A percentile compares a stretch with the other conserved stretches of the same genome.
These are phyloP conservation scores for Volucella inflata DNA, from an alignment of 2,888 invertebrate species.

Conservation along the genomic window DNA sequence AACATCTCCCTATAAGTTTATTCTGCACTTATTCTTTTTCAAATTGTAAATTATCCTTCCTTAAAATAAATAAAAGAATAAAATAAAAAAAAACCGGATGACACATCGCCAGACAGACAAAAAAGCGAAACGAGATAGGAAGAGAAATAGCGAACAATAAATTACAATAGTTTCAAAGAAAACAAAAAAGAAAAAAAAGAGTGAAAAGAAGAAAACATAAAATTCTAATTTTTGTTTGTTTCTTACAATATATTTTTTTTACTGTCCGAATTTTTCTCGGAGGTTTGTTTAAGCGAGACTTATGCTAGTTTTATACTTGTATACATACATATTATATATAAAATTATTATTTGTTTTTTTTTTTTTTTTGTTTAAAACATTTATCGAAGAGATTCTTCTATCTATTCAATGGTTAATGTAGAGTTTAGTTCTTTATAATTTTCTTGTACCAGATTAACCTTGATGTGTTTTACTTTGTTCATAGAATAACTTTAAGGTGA, in stretches of 20 bases:
- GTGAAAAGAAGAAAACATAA: slow-evolving; percentile 18
- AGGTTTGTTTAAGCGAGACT: slow-evolving; percentile 66
- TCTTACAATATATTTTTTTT: slow-evolving; percentile 34
- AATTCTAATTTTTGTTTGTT: slow-evolving; percentile 34
- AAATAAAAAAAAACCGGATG: not conserved
- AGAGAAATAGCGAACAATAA: slow-evolving; percentile 63
- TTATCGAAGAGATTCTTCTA: slow-evolving; percentile 23
- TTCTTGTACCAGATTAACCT: slow-evolving; percentile 23
- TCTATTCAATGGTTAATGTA: slow-evolving; percentile 38
- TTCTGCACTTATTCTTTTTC: slow-evolving; percentile 60
- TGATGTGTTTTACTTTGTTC: slow-evolving; percentile 30
- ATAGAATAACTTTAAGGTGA: slow-evolving; percentile 20
- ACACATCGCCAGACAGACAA: not conserved
- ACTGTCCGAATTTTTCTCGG: slow-evolving; percentile 68
- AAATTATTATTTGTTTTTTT: not conserved
- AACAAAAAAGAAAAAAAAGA: slow-evolving; percentile 24
- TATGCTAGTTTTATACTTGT: slow-evolving; percentile 58
- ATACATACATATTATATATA: slow-evolving; percentile 17
- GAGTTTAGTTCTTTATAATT: slow-evolving; percentile 37
- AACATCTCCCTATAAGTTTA: slow-evolving; percentile 54
- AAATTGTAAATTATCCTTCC: slow-evolving; percentile 44
- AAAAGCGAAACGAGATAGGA: slow-evolving; percentile 24
- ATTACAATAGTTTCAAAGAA: slow-evolving; percentile 34
- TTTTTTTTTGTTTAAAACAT: slow-evolving; percentile 45
- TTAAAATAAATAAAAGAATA: not conserved